A percentile compares a stretch with the other conserved stretches of the same genome.
Conservation (phyloP, 2,888 invertebrate genomes). For the Eupsilia transversa region DNA sequence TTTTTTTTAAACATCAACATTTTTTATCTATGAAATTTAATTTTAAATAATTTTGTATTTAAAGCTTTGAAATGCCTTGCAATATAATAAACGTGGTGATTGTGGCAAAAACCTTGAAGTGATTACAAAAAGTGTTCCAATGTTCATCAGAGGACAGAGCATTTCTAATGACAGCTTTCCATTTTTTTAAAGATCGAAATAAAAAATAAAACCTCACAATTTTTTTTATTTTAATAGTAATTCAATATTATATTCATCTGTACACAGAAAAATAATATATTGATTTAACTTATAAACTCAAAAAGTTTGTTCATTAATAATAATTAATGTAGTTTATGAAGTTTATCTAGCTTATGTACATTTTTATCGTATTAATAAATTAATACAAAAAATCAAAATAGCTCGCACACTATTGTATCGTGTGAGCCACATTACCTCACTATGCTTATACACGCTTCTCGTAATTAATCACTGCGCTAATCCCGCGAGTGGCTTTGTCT, state of each 20-base stretch:
- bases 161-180: background rate
- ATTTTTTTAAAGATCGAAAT: background rate
- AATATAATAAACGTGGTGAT: too few relatives aligned
- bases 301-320: background rate
- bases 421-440: background rate
- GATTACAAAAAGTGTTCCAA: background rate
- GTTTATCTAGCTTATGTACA: background rate
- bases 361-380: background rate
- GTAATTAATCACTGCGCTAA: constrained; percentile 55
- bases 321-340: background rate
- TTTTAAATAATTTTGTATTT: too few relatives aligned
- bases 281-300: background rate
- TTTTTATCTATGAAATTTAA: too few relatives aligned
- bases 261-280: background rate
- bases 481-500: constrained; percentile 49
- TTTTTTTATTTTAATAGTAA: background rate
- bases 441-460: constrained; percentile 25
- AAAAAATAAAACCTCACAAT: background rate
- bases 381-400: background rate
- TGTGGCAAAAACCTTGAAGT: background rate
- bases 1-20: background rate
- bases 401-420: constrained; percentile 1
- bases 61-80: too few relatives aligned
- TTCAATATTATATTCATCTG: background rate
- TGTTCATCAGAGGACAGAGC: background rate